phyloP scores from a whole-genome alignment of 1,140 invertebrate species.

The Colletes gigas region DNA sequence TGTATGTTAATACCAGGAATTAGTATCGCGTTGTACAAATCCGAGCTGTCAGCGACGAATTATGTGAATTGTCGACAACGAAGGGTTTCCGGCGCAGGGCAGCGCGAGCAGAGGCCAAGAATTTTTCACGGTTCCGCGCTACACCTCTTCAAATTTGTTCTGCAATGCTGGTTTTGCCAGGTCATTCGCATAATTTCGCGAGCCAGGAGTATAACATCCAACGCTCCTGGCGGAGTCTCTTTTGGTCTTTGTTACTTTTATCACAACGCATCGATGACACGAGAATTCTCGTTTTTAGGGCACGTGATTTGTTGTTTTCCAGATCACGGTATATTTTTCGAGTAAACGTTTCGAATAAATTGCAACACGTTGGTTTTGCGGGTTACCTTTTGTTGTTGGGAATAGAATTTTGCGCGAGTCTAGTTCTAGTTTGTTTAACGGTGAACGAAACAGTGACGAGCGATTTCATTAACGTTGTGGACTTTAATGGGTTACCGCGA shows the following conservation, averaged over 20 bases:
- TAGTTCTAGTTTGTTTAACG: neutral
- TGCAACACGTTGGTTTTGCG: no score
- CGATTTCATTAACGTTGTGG: conserved; percentile 36
- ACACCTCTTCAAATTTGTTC: neutral
- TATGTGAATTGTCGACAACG: conserved; percentile 67
- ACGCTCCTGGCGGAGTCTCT: no score
- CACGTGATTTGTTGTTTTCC: no score
- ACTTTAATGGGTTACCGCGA: conserved; percentile 36
- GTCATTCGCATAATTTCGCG: neutral
- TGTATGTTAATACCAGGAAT: conserved; percentile 43
- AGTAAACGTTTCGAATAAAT: no score
- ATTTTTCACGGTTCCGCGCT: conserved; percentile 54
- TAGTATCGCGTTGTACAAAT: conserved; percentile 45
- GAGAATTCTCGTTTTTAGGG: no score
- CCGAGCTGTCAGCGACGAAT: conserved; percentile 57
- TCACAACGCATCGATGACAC: no score
- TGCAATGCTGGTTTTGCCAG: neutral
- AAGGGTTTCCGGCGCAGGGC: conserved; percentile 65
- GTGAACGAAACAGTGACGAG: conserved; percentile 8
- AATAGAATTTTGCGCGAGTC: no score
- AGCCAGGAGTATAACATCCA: neutral
- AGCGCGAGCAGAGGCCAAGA: conserved; percentile 1
- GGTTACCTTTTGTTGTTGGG: no score
- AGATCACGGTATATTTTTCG: no score
- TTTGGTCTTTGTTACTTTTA: no score